Evolutionary conservation across 2,888 invertebrate species (phyloP), one percentile per base, ranked within the genome.

Genomic region (Stenoptilia bipunctidactyla): DNA sequence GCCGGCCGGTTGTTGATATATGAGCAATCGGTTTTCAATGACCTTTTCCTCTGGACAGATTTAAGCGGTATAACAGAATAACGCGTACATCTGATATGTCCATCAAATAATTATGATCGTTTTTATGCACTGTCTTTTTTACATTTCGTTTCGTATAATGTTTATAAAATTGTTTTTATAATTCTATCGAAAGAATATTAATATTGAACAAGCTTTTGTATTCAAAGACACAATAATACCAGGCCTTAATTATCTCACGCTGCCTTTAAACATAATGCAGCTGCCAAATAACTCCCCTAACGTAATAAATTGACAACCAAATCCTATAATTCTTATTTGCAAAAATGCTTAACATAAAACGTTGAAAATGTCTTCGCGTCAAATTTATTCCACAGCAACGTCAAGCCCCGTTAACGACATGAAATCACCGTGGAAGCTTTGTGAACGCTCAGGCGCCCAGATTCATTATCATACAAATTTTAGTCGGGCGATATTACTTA

Each of bases 401-500:
- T 34, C 13, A 39, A 45, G 40, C 40, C 37, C 40, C 37, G 30
- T 35, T 46, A 50, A 48, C 50, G 51, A 46, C 45, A 46, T 46
- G 46, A 58, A 61, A 60, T 58, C 50, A 56, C 53, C 49, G 47
- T 45, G 51, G 55, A 42, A 51, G 55, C 51, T 49, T 46, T 47
- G 56, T 51, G 54, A 55, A 53, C 53, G 55, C 46, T 43, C 50
- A 46, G 14, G 43, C 49, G 50, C 51, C 49, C 48, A 50, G 52
- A 61, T 65, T 59, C 61, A 71, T 71, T 73, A 69, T 56, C 63
- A 68, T 67, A 70, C 61, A 72, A 67, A 73, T 66, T 71, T 70
- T 62, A 61, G 63, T 61, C 58, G 53, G 53, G 53, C 61, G 58
- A 60, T 64, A 71, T 72, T 73, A 68, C 65, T 69, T 66, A 64